Percentiles rank a stretch among this genome's conserved stretches.
phyloP scores from a whole-genome alignment of 2,888 invertebrate genomes.

The Dryobotodes eremita region DNA sequence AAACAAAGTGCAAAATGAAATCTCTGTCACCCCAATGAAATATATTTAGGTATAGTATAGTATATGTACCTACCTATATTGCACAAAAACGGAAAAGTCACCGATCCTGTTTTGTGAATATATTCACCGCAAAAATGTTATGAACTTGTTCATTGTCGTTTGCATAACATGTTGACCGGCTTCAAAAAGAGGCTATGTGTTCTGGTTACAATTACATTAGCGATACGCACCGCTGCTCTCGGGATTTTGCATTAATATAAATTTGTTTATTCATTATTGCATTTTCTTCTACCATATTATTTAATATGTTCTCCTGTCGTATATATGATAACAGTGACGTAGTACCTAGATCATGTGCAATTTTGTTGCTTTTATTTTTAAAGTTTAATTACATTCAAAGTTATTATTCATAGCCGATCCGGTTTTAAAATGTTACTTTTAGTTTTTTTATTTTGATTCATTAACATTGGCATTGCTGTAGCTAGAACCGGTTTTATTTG shows the following conservation, averaged over 20 bases:
- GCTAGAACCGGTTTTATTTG: background rate
- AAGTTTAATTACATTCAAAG: background rate
- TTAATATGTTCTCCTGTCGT: background rate
- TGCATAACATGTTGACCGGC: conserved; percentile 41
- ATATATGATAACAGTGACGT: no score
- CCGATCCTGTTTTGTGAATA: conserved; percentile 27
- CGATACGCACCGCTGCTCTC: conserved; percentile 27
- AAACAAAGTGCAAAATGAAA: conserved; percentile 8
- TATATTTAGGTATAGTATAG: background rate
- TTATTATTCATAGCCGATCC: background rate
- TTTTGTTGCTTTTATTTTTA: background rate
- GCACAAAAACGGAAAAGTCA: conserved; percentile 15
- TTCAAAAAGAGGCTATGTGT: conserved; percentile 43
- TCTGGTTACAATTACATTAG: conserved; percentile 39
- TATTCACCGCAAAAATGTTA: conserved; percentile 26
- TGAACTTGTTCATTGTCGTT: conserved; percentile 46
- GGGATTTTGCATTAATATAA: conserved; percentile 8
- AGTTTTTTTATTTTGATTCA: background rate
- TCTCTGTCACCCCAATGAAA: conserved; percentile 1
- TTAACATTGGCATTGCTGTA: conserved; percentile 22
- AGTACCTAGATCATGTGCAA: background rate
- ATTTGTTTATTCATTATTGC: background rate
- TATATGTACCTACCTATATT: background rate
- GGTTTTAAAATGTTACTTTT: conserved; percentile 10
- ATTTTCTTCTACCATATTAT: conserved; percentile 24